These are phyloP conservation scores for Nomada fucata DNA, from an alignment of 2,888 invertebrate species.

Conservation along the genomic window DNA sequence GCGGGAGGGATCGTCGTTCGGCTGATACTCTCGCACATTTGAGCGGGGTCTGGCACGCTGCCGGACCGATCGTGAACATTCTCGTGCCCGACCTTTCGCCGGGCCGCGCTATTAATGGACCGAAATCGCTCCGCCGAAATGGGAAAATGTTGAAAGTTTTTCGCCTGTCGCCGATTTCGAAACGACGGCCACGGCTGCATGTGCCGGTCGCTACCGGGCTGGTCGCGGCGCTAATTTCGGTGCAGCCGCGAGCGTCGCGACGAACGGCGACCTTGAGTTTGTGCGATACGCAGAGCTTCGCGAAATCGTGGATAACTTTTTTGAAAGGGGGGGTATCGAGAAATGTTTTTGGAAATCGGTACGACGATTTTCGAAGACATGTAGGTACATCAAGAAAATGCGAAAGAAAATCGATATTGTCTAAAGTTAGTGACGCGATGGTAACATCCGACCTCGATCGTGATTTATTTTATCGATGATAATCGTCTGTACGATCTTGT, in stretches of 20 bases:
- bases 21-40: background rate
- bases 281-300: background rate
- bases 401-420: too few relatives aligned
- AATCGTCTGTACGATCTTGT: too few relatives aligned
- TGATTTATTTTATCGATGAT: too few relatives aligned
- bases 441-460: too few relatives aligned
- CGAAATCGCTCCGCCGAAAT: slow-evolving; percentile 55
- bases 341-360: too few relatives aligned
- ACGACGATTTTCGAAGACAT: too few relatives aligned
- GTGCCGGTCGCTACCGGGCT: background rate
- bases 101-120: slow-evolving; percentile 56
- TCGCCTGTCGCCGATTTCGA: slow-evolving; percentile 34
- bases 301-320: background rate
- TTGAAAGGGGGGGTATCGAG: background rate
- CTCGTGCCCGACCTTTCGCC: slow-evolving; percentile 57
- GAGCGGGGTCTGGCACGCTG: slow-evolving; percentile 47
- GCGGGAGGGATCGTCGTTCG: background rate
- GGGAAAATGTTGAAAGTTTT: slow-evolving; percentile 52
- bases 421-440: too few relatives aligned
- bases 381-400: too few relatives aligned
- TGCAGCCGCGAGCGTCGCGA: background rate
- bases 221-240: slow-evolving; percentile 18
- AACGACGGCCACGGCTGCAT: background rate
- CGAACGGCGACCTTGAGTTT: background rate
- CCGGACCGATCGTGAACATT: slow-evolving; percentile 45